Conservation (phyloP, 37 sponge, comb jelly and placozoan genomes). For the Amphimedon queenslandica region DNA sequence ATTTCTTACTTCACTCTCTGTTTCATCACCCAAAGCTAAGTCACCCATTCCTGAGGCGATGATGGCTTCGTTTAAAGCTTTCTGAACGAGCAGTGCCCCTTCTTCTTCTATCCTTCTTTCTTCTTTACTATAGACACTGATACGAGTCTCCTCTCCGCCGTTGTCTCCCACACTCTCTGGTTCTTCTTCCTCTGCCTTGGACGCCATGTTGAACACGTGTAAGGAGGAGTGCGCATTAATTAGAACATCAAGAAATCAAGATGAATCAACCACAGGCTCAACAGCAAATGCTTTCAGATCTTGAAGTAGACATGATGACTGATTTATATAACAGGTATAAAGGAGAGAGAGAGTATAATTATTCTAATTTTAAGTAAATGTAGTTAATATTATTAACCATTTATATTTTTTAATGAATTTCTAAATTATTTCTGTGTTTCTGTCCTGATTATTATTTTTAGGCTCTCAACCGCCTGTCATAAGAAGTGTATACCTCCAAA, state of each 20-base stretch:
- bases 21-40: conserved; percentile 4
- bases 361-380: too few relatives aligned
- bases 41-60: conserved; percentile 10
- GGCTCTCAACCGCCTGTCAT: conserved; percentile 88
- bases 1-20: neutral
- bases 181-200: neutral
- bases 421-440: neutral
- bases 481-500: conserved; percentile 96
- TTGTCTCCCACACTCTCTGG: neutral
- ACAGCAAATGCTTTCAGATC: conserved; percentile 17
- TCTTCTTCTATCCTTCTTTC: neutral
- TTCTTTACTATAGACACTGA: neutral
- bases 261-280: conserved; percentile 33
- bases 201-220: neutral
- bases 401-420: neutral
- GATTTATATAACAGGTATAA: conserved; percentile 95
- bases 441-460: conserved; percentile 14
- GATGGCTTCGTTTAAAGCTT: conserved; percentile 41
- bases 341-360: too few relatives aligned
- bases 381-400: neutral
- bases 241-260: neutral
- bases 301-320: conserved; percentile 98
- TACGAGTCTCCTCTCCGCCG: neutral
- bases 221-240: conserved; percentile 1
- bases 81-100: conserved; percentile 6